Evolutionary conservation across 2,888 invertebrate species (phyloP), one percentile per base, ranked within the genome.

Genomic region (Operophtera brumata): DNA sequence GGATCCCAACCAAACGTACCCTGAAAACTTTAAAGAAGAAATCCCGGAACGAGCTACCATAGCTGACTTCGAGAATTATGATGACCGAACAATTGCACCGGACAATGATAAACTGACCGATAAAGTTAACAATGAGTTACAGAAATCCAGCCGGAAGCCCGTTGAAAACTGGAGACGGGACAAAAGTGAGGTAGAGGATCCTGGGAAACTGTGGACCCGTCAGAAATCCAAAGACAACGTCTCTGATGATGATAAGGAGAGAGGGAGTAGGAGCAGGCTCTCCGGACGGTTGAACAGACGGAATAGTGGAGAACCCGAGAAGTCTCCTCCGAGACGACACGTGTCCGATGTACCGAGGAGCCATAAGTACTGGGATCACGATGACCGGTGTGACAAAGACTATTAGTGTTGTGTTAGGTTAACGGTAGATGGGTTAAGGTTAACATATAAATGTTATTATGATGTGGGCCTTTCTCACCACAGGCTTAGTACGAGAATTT

Each of bases 321-420:
- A 79, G 48, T 75, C 80, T 0, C 81, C 80, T 0, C 77, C 77
- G 0, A 61, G 80, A 2, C 71, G 84, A 26, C 86, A 86, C 25
- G 88, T 85, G 0, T 77, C 81, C 0, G 89, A 89, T 4, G 88
- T 88, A 0, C 89, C 89, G 0, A 67, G 89, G 39, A 87, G 80
- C 59, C 77, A 84, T 1, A 89, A 88, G 47, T 90, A 90, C 36
- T 90, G 90, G 90, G 89, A 88, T 61, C 90, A 90, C 20, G 90
- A 90, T 36, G 90, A 90, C 12, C 65, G 90, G 2, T 88, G 87
- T 62, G 89, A 90, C 47, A 86, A 82, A 40, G 90, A 90, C 56
- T 90, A 90, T 84, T 89, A 87, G 84, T 84, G 40, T 37, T 47
- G 47, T 54, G 54, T 41, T 48, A 14, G 8, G 13, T 30, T 25